Conservation (phyloP, 2,113 vertebrate species). For the Takifugu flavidus region DNA sequence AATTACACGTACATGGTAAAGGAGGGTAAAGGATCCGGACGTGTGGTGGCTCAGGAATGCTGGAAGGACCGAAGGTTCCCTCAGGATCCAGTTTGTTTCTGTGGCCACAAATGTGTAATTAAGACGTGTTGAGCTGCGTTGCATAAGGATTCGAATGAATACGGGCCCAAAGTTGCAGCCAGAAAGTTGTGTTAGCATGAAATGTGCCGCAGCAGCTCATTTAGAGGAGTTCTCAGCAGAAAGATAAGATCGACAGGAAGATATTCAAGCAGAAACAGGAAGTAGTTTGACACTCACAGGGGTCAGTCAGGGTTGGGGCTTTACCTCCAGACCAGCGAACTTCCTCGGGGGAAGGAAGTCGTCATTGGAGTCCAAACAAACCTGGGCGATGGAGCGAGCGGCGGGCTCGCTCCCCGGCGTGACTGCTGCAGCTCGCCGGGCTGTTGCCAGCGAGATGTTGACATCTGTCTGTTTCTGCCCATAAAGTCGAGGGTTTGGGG, state of each 20-base stretch:
- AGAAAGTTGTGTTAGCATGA: too few species aligned
- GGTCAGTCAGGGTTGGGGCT: neutral
- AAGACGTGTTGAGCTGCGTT: too few species aligned
- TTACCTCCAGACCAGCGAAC: neutral
- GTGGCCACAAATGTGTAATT: too few species aligned
- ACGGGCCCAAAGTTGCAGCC: too few species aligned
- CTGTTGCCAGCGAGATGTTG: conserved; percentile 14
- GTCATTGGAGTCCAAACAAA: conserved; percentile 30
- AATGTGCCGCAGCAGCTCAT: neutral
- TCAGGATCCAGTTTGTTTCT: too few species aligned
- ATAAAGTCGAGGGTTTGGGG: conserved; percentile 52
- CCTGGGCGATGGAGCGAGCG: neutral
- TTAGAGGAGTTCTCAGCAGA: neutral
- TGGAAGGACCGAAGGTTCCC: too few species aligned
- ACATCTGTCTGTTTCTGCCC: conserved; percentile 47
- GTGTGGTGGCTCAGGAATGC: too few species aligned
- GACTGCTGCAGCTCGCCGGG: neutral
- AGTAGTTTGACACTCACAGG: conserved; percentile 25
- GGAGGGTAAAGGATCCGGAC: too few species aligned
- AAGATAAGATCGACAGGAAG: conserved; percentile 20
- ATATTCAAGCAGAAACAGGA: conserved; percentile 20
- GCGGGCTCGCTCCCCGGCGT: neutral
- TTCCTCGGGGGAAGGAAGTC: conserved; percentile 24
- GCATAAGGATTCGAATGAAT: too few species aligned
- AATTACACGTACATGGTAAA: too few species aligned